phyloP scores from a whole-genome alignment of 2,888 invertebrate genomes.

The Lumbricus terrestris region DNA sequence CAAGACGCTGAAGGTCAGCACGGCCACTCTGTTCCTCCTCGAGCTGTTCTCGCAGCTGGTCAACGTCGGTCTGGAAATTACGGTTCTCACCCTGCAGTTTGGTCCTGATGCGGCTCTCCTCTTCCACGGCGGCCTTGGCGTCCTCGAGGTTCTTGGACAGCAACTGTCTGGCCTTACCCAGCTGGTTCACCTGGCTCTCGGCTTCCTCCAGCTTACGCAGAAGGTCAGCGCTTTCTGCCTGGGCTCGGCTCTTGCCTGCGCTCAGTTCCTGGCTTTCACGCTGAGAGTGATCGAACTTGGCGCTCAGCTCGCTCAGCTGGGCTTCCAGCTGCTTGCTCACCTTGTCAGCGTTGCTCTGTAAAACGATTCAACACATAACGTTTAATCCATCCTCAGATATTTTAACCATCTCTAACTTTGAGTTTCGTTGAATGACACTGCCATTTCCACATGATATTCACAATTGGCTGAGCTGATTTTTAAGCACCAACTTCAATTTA shows the following conservation, averaged over 20 bases:
- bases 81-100: slow-evolving; percentile 78
- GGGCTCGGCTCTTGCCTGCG: slow-evolving; percentile 84
- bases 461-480: too few relatives aligned
- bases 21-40: slow-evolving; percentile 99
- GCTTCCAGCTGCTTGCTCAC: slow-evolving; percentile 95
- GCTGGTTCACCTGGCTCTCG: slow-evolving; percentile 91
- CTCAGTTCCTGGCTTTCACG: slow-evolving; percentile 91
- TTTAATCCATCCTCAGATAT: background rate
- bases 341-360: slow-evolving; percentile 93
- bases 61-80: slow-evolving; percentile 97
- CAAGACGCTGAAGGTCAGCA: slow-evolving; percentile 96
- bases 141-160: slow-evolving; percentile 95
- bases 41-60: slow-evolving; percentile 96
- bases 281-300: slow-evolving; percentile 94
- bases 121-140: slow-evolving; percentile 94
- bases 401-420: background rate
- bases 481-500: too few relatives aligned
- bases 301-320: slow-evolving; percentile 90
- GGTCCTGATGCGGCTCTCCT: slow-evolving; percentile 70
- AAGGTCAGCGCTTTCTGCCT: slow-evolving; percentile 90
- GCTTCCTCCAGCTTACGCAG: slow-evolving; percentile 96
- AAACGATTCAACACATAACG: background rate
- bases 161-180: slow-evolving; percentile 86
- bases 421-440: too few relatives aligned
- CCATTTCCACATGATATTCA: too few relatives aligned